Evolutionary conservation across 2,797 vertebrate species (phyloP).

Genomic region (Cyprinella venusta): DNA sequence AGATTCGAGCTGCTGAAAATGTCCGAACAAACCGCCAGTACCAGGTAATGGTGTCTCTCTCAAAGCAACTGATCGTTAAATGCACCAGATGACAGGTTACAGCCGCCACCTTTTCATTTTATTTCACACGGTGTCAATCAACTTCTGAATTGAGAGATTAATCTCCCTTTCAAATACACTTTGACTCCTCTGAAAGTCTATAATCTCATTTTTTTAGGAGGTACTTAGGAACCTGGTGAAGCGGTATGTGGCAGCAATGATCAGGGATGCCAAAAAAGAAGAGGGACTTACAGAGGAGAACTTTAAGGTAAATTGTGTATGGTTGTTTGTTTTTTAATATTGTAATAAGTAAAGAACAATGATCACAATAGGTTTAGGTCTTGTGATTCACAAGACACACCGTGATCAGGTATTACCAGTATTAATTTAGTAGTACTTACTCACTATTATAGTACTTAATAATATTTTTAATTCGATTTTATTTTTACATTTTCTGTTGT

Average conservation of each 20-base stretch:
- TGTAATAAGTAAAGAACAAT: not conserved
- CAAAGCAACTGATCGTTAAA: conserved; percentile 31
- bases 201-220: conserved; percentile 78
- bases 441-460: not conserved
- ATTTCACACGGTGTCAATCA: conserved; percentile 33
- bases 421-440: not conserved
- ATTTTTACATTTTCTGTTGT: not conserved
- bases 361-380: too few relatives aligned
- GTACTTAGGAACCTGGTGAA: conserved; percentile 97
- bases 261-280: conserved; percentile 97
- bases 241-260: conserved; percentile 98
- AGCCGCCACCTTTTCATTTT: not conserved
- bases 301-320: conserved; percentile 85
- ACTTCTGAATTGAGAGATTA: conserved; percentile 23
- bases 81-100: conserved; percentile 17
- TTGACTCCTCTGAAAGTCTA: conserved; percentile 4
- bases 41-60: conserved; percentile 82
- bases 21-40: conserved; percentile 95
- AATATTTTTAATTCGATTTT: not conserved
- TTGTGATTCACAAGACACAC: not conserved
- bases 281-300: conserved; percentile 98
- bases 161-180: conserved; percentile 6
- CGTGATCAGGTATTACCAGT: not conserved
- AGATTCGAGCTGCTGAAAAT: conserved; percentile 96
- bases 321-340: conserved; percentile 28